These are phyloP conservation scores for Chydorus sphaericus DNA, from an alignment of 2,888 invertebrate genomes.

Conservation along the genomic window DNA sequence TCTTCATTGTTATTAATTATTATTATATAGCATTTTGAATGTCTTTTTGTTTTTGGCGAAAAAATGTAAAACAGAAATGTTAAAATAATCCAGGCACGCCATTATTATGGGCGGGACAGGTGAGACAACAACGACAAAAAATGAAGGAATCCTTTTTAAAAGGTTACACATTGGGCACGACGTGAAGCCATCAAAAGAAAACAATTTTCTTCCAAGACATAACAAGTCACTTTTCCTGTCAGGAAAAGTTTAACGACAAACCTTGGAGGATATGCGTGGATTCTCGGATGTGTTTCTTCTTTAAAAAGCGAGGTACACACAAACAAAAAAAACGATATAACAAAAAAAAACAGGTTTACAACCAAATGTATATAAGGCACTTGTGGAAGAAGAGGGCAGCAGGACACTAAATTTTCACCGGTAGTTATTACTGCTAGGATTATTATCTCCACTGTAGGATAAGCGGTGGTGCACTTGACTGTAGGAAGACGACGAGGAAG, in stretches of 20 bases:
- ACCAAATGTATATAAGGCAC: no score
- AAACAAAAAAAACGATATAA: neutral
- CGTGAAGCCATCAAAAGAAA: constrained; percentile 4
- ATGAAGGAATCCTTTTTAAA: constrained; percentile 4
- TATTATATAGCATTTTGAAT: no score
- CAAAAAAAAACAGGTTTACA: neutral
- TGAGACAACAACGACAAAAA: neutral
- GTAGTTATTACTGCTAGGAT: neutral
- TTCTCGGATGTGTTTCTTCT: neutral
- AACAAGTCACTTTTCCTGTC: no score
- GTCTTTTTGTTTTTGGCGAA: no score
- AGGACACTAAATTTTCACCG: no score
- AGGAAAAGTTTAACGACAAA: neutral
- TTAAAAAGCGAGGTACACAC: neutral
- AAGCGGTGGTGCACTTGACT: no score
- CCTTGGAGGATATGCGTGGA: constrained; percentile 1
- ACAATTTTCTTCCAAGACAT: no score
- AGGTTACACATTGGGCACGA: constrained; percentile 8
- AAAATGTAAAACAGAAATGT: neutral
- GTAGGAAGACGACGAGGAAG: no score
- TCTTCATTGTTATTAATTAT: no score
- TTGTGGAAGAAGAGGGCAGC: no score
- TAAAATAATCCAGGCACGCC: neutral
- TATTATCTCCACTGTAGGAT: constrained; percentile 1
- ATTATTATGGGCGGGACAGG: neutral